Percentiles rank a stretch among this genome's conserved stretches.
Evolutionary conservation across 2,113 vertebrate species (phyloP).

Genomic region (Phodopus roborovskii): DNA sequence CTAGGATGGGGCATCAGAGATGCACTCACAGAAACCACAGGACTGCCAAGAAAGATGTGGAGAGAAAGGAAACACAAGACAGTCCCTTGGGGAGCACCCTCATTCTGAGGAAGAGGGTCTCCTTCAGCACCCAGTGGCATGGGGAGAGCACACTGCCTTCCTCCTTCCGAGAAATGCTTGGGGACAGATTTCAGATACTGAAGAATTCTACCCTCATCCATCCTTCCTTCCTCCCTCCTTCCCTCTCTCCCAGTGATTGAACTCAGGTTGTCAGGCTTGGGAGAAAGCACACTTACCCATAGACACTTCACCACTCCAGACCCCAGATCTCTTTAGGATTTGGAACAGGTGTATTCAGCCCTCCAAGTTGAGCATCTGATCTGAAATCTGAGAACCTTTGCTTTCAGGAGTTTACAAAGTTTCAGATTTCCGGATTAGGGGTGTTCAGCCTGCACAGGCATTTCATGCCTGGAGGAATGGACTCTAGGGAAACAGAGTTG

Average conservation of each 20-base stretch:
- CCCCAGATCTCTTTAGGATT: neutral
- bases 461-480: neutral
- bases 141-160: neutral
- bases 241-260: neutral
- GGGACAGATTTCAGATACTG: neutral
- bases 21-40: neutral
- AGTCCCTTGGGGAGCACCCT: neutral
- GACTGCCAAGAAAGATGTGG: neutral
- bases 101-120: too few relatives aligned
- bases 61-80: neutral
- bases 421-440: neutral
- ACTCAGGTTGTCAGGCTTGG: neutral
- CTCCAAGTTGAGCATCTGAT: neutral
- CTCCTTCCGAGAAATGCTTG: neutral
- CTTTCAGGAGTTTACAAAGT: neutral
- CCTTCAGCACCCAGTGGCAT: neutral
- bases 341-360: neutral
- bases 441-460: neutral
- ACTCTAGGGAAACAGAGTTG: neutral
- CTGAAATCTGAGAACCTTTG: neutral
- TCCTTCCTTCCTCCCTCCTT: too few relatives aligned
- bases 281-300: neutral
- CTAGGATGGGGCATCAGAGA: neutral
- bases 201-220: neutral
- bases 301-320: neutral